Conservation (phyloP, 2,113 vertebrate genomes). For the Colossoma macropomum region DNA sequence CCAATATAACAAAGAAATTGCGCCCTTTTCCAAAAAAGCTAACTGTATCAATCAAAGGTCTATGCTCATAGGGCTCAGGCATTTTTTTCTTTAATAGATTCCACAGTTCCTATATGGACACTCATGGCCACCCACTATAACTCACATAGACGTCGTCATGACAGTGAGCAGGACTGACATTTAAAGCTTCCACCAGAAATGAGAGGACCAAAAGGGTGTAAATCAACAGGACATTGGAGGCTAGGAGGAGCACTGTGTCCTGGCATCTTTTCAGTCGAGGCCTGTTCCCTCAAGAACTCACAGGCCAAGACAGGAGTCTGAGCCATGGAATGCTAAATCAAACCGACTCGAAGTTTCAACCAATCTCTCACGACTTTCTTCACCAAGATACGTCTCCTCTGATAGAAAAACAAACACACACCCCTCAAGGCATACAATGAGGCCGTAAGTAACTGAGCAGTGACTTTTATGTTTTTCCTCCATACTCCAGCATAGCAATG, state of each 20-base stretch:
- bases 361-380: background rate
- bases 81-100: no score
- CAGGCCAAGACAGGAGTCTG: background rate
- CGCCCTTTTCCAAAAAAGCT: no score
- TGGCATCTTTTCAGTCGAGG: background rate
- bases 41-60: no score
- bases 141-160: no score
- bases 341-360: background rate
- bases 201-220: background rate
- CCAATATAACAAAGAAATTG: no score
- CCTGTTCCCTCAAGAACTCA: background rate
- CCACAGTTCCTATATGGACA: no score
- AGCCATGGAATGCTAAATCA: background rate
- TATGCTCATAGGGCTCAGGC: no score
- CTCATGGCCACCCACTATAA: no score
- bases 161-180: background rate
- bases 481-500: no score
- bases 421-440: no score
- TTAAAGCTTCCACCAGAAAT: slow-evolving; percentile 20
- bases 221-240: background rate
- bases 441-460: no score
- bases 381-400: background rate
- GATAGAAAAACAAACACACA: background rate
- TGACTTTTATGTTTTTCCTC: no score
- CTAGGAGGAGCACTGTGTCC: background rate